Percentiles rank a stretch among this genome's conserved stretches.
Conservation (phyloP, 2,113 vertebrate species). For the Zingel zingel region DNA sequence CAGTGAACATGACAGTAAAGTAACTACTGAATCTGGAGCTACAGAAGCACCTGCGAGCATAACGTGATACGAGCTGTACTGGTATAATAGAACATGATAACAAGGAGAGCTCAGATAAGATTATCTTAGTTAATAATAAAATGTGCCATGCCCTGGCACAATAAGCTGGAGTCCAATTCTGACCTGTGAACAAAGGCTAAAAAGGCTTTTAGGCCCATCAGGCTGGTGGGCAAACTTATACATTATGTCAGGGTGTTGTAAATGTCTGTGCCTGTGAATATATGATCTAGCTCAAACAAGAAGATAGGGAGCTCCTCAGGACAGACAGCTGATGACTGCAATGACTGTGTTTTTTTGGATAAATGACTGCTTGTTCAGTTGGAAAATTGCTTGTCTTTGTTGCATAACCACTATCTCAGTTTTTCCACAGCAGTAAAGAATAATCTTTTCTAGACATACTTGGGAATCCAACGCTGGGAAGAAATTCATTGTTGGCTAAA, state of each 20-base stretch:
- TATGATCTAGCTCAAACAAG: not conserved
- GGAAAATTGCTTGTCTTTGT: not conserved
- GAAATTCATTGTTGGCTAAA: not conserved
- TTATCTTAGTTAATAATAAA: slow-evolving; percentile 39
- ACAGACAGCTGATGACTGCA: not conserved
- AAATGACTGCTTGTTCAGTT: not conserved
- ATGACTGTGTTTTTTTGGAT: not conserved
- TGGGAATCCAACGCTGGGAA: not conserved
- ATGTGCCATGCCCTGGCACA: not conserved
- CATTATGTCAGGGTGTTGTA: not conserved
- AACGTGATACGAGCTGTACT: slow-evolving; percentile 34
- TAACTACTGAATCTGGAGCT: slow-evolving; percentile 6
- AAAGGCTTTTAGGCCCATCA: too few species aligned
- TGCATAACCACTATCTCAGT: not conserved
- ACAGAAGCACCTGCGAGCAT: not conserved
- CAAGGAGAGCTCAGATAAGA: slow-evolving; percentile 28
- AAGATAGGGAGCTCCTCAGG: not conserved
- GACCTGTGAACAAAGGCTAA: not conserved
- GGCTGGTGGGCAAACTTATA: too few species aligned
- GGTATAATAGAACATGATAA: slow-evolving; percentile 27
- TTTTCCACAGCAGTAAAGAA: not conserved
- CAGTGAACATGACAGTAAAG: not conserved
- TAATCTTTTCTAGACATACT: not conserved
- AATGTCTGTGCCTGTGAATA: not conserved
- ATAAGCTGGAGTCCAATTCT: not conserved